These are phyloP conservation scores for Chalcosyrphus nemorum DNA, from an alignment of 2,888 invertebrate species.

Conservation along the genomic window DNA sequence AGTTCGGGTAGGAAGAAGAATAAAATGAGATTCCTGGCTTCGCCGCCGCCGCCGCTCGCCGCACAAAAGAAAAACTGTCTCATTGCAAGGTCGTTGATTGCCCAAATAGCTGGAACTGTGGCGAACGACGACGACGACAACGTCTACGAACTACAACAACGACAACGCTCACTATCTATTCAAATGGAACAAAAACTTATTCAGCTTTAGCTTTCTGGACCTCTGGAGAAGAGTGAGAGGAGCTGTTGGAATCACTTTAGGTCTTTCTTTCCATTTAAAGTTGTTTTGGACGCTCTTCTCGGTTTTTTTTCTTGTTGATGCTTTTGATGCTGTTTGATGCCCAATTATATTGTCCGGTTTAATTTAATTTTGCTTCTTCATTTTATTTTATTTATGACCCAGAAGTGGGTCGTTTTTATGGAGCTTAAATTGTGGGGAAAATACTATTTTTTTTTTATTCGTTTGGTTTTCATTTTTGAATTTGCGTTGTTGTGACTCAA, in stretches of 20 bases:
- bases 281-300: conserved; percentile 8
- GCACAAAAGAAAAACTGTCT: conserved; percentile 58
- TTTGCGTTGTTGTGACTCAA: conserved; percentile 43
- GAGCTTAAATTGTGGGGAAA: conserved; percentile 40
- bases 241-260: conserved; percentile 37
- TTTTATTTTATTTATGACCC: conserved; percentile 59
- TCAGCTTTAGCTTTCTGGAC: conserved; percentile 18
- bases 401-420: conserved; percentile 58
- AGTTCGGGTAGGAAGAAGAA: not conserved
- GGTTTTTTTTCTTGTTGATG: not conserved
- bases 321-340: conserved; percentile 45
- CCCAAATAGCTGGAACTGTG: conserved; percentile 69
- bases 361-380: conserved; percentile 64
- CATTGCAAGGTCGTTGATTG: conserved; percentile 72
- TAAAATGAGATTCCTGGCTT: conserved; percentile 18
- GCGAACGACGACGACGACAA: conserved; percentile 5
- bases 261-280: conserved; percentile 43
- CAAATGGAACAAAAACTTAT: conserved; percentile 55
- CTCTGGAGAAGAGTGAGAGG: too few species aligned
- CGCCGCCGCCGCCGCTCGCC: not conserved
- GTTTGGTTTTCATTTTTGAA: not conserved
- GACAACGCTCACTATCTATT: conserved; percentile 48
- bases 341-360: conserved; percentile 69
- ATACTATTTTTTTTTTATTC: not conserved
- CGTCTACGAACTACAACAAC: conserved; percentile 14